phyloP scores from a whole-genome alignment of 2,113 vertebrate species.

The Corynorhinus townsendii region DNA sequence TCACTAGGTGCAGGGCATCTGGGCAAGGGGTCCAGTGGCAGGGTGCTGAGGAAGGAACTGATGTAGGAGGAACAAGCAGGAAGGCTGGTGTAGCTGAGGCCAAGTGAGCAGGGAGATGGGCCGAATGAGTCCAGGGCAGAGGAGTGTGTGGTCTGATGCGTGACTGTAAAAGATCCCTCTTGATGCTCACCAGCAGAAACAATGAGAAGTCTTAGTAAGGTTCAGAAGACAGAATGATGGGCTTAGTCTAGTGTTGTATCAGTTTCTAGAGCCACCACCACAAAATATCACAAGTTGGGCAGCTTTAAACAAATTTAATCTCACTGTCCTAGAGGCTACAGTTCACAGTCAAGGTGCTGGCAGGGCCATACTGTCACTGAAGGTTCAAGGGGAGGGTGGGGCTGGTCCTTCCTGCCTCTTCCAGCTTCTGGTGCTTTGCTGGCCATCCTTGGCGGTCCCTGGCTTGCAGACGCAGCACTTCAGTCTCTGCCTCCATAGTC shows the following conservation, averaged over 20 bases:
- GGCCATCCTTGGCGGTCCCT: neutral
- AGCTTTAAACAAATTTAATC: neutral
- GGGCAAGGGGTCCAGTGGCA: neutral
- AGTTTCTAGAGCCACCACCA: neutral
- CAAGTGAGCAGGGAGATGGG: neutral
- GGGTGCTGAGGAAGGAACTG: neutral
- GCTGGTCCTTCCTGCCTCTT: neutral
- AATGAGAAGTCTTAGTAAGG: neutral
- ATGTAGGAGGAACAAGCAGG: neutral
- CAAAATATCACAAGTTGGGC: fast-evolving
- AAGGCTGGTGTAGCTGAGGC: neutral
- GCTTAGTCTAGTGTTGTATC: neutral
- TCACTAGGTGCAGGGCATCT: neutral
- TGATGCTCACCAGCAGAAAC: neutral
- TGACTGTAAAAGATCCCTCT: neutral
- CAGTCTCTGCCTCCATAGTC: neutral
- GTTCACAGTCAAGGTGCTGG: neutral
- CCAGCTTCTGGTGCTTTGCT: fast-evolving
- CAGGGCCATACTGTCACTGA: fast-evolving
- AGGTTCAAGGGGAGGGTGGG: fast-evolving
- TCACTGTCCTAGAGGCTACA: neutral
- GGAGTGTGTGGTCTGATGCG: neutral
- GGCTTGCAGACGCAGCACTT: neutral
- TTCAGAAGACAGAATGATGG: neutral
- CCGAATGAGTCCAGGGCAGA: neutral